Evolutionary conservation across 2,113 vertebrate genomes (phyloP).

Genomic region (Manacus vitellinus): DNA sequence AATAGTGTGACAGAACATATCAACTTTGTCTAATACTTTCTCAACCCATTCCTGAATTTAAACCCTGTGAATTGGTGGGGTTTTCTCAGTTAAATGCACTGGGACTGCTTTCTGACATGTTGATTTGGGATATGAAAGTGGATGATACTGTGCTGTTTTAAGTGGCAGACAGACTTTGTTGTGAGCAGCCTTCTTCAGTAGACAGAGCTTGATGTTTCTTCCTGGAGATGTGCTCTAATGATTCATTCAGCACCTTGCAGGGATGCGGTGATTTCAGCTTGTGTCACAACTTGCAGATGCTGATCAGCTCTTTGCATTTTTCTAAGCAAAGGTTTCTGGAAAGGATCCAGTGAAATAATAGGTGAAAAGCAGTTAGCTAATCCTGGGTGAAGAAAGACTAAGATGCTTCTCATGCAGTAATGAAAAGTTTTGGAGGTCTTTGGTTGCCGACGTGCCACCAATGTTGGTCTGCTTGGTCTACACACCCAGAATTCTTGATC

Average conservation of each 20-base stretch:
- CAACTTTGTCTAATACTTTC: not conserved
- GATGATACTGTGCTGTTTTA: not conserved
- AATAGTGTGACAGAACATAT: not conserved
- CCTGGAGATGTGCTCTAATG: not conserved
- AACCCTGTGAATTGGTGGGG: not conserved
- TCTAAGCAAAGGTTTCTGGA: not conserved
- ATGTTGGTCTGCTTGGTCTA: not conserved
- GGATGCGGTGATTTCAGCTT: not conserved
- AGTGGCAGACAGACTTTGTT: not conserved
- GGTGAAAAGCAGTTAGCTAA: not conserved
- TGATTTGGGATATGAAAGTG: not conserved
- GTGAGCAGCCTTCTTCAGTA: not conserved
- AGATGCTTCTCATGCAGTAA: not conserved
- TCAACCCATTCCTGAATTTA: not conserved
- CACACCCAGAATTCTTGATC: rapidly evolving
- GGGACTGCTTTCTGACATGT: not conserved
- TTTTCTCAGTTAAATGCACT: not conserved
- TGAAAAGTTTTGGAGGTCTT: not conserved
- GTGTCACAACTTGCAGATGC: not conserved
- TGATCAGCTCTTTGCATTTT: not conserved
- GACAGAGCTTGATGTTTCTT: not conserved
- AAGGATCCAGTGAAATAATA: not conserved
- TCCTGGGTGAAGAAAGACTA: not conserved
- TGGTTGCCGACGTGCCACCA: not conserved
- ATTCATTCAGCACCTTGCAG: not conserved